phyloP scores from a whole-genome alignment of 2,797 vertebrate genomes.

The Sebastiscus tertius region DNA sequence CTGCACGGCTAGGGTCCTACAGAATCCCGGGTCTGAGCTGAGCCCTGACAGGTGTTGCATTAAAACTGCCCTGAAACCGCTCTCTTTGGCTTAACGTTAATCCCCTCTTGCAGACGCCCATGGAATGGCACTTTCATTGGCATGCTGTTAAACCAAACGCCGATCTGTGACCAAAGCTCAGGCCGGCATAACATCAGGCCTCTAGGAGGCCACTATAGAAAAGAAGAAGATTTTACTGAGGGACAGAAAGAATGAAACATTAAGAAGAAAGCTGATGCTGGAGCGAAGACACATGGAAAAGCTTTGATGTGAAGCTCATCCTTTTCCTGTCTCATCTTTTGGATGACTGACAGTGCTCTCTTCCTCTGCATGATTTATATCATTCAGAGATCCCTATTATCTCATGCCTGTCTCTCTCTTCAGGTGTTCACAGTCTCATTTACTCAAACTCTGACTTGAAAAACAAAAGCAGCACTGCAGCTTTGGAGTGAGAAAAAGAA shows the following conservation, averaged over 20 bases:
- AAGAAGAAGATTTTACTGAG: not conserved
- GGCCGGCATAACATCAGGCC: conserved; percentile 34
- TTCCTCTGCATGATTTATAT: conserved; percentile 1
- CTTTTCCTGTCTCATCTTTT: conserved; percentile 18
- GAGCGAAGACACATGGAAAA: not conserved
- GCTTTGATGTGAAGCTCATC: conserved; percentile 20
- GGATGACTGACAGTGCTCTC: not conserved
- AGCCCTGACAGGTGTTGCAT: conserved; percentile 81
- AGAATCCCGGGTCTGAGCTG: conserved; percentile 64
- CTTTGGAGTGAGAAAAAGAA: conserved; percentile 37
- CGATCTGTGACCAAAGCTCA: conserved; percentile 62
- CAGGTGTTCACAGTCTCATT: conserved; percentile 24
- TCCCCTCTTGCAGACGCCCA: conserved; percentile 65
- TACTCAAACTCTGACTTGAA: conserved; percentile 15
- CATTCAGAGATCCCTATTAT: conserved; percentile 6
- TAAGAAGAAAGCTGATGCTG: not conserved
- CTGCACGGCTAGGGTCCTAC: conserved; percentile 66
- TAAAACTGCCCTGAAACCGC: conserved; percentile 63
- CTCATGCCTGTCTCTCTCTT: not conserved
- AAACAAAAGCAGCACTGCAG: conserved; percentile 22
- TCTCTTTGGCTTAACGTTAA: conserved; percentile 75
- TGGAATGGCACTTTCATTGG: conserved; percentile 60
- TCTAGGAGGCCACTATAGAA: conserved; percentile 10
- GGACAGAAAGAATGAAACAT: not conserved
- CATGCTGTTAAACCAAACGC: conserved; percentile 63